Conservation (phyloP, 2,888 invertebrate genomes). For the Callosobruchus maculatus region DNA sequence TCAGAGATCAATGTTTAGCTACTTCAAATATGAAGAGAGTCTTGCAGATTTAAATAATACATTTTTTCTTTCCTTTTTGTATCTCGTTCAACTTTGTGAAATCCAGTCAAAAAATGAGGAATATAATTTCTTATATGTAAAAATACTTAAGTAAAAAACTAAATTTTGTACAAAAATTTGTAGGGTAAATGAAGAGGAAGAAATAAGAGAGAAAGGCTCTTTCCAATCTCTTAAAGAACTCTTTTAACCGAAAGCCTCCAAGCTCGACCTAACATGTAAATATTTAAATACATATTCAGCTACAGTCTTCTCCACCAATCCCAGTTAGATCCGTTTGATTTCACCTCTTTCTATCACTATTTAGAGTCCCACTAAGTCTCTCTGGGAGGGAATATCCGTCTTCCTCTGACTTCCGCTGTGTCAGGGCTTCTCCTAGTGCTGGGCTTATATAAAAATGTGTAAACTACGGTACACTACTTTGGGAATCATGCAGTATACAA, state of each 20-base stretch:
- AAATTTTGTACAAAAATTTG: too few species aligned
- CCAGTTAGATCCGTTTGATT: slow-evolving; percentile 26
- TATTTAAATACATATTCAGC: neutral
- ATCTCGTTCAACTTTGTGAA: too few species aligned
- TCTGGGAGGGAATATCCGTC: slow-evolving; percentile 47
- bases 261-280: neutral
- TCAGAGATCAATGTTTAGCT: too few species aligned
- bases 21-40: too few species aligned
- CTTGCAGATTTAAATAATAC: too few species aligned
- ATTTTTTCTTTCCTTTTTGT: too few species aligned
- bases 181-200: too few species aligned
- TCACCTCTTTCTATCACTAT: slow-evolving; percentile 29
- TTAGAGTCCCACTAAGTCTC: slow-evolving; percentile 38
- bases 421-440: slow-evolving; percentile 21
- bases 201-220: neutral
- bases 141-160: too few species aligned
- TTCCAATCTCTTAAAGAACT: neutral
- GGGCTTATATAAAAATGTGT: neutral
- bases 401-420: slow-evolving; percentile 45
- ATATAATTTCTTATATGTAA: too few species aligned
- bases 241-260: neutral
- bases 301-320: neutral
- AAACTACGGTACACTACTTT: neutral
- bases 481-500: neutral
- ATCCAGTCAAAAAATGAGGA: too few species aligned